phyloP scores from a whole-genome alignment of 2,113 vertebrate genomes.

The Chiloscyllium plagiosum region DNA sequence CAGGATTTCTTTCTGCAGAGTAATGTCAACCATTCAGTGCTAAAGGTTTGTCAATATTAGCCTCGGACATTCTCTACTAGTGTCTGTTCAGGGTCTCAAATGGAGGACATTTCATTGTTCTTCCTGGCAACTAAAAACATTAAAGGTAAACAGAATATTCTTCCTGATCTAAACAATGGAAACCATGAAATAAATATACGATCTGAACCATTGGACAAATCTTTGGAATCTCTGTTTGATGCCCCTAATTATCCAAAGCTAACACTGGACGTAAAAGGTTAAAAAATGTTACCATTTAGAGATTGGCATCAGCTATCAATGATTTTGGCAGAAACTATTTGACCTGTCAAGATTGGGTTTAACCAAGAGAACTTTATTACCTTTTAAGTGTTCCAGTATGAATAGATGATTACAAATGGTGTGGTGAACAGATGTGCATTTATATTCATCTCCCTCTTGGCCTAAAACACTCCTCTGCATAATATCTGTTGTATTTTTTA shows the following conservation, averaged over 20 bases:
- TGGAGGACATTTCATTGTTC: background rate
- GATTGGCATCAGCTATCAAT: background rate
- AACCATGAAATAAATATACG: background rate
- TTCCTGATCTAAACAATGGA: background rate
- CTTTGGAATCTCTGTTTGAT: background rate
- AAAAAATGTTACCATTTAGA: background rate
- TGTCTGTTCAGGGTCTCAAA: background rate
- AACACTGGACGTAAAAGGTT: background rate
- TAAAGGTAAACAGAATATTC: background rate
- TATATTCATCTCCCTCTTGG: background rate
- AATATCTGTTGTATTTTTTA: background rate
- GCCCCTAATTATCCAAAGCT: background rate
- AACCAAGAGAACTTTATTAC: background rate
- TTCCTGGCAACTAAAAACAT: background rate
- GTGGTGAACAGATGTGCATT: background rate
- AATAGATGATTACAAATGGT: constrained; percentile 10
- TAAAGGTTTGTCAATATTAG: background rate
- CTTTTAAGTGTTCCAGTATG: background rate
- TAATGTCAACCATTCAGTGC: background rate
- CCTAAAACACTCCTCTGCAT: background rate
- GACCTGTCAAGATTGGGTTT: background rate
- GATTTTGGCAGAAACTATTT: background rate
- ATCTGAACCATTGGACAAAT: background rate
- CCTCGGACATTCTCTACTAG: background rate
- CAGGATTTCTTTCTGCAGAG: background rate